Evolutionary conservation across 2,888 invertebrate genomes (phyloP).

Genomic region (Eurois occulta): DNA sequence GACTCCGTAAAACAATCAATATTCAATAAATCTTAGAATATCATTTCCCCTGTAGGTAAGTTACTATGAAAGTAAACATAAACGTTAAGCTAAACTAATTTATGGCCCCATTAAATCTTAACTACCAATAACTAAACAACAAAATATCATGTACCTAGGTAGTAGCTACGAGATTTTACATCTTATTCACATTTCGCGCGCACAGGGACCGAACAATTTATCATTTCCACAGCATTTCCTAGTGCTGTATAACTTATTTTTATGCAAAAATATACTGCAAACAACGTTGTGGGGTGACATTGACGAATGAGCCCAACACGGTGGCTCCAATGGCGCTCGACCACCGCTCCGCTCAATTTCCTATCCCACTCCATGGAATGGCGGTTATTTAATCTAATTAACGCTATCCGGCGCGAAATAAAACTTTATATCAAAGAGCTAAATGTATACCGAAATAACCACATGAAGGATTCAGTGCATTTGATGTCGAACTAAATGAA

Average conservation of each 20-base stretch:
- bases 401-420: constrained; percentile 66
- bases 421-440: constrained; percentile 66
- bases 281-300: constrained; percentile 78
- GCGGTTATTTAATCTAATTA: constrained; percentile 71
- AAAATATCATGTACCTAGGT: constrained; percentile 38
- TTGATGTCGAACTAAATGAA: constrained; percentile 60
- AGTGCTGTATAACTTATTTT: constrained; percentile 76
- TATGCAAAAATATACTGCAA: constrained; percentile 85
- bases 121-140: constrained; percentile 52
- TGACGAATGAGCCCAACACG: constrained; percentile 78
- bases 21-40: constrained; percentile 42
- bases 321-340: constrained; percentile 72
- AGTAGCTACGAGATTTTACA: constrained; percentile 34
- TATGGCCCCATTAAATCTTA: constrained; percentile 56
- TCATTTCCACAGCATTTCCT: constrained; percentile 73
- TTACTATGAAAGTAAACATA: constrained; percentile 51
- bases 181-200: constrained; percentile 55
- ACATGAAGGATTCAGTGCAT: constrained; percentile 59
- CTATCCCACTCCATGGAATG: constrained; percentile 74
- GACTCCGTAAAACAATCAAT: constrained; percentile 32
- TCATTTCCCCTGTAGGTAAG: constrained; percentile 39
- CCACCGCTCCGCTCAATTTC: constrained; percentile 76
- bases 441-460: constrained; percentile 67
- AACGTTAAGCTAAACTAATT: constrained; percentile 51
- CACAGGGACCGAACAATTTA: constrained; percentile 61